These are phyloP conservation scores for Rhingia rostrata DNA, from an alignment of 2,888 invertebrate genomes.

Conservation along the genomic window DNA sequence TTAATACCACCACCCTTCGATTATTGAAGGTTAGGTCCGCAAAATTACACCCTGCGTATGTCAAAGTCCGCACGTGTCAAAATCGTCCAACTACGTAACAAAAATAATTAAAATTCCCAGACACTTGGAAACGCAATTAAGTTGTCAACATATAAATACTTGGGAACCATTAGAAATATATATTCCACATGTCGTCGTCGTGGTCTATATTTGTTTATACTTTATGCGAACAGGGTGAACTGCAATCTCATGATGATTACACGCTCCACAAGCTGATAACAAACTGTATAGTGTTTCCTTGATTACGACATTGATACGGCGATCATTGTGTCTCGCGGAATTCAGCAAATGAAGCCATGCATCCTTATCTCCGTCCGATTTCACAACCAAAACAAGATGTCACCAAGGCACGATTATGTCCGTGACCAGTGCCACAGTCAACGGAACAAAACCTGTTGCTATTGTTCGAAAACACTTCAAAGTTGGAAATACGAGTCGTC, in stretches of 20 bases:
- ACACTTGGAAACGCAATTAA: constrained; percentile 46
- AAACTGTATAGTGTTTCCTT: too few species aligned
- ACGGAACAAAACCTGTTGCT: constrained; percentile 36
- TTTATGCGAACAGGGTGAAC: constrained; percentile 15
- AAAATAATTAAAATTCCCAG: constrained; percentile 62
- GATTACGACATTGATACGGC: too few species aligned
- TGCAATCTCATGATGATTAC: background rate
- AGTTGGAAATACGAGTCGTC: constrained; percentile 23
- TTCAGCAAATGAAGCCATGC: background rate
- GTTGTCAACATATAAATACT: constrained; percentile 54
- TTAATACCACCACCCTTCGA: background rate
- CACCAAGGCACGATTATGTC: constrained; percentile 1
- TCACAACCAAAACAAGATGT: constrained; percentile 20
- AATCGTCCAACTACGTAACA: constrained; percentile 15
- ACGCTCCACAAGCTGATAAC: too few species aligned
- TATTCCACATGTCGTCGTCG: constrained; percentile 15
- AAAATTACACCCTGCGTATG: background rate
- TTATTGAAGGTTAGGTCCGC: background rate
- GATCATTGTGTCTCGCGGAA: too few species aligned
- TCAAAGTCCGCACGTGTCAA: constrained; percentile 21
- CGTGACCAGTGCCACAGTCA: constrained; percentile 44
- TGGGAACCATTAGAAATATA: constrained; percentile 47
- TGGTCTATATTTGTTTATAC: constrained; percentile 15
- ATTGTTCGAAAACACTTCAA: constrained; percentile 43
- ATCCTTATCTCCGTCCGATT: constrained; percentile 1